Evolutionary conservation across 2,113 vertebrate genomes (phyloP), one percentile per base, ranked within the genome.

Genomic region (Macquaria australasica): DNA sequence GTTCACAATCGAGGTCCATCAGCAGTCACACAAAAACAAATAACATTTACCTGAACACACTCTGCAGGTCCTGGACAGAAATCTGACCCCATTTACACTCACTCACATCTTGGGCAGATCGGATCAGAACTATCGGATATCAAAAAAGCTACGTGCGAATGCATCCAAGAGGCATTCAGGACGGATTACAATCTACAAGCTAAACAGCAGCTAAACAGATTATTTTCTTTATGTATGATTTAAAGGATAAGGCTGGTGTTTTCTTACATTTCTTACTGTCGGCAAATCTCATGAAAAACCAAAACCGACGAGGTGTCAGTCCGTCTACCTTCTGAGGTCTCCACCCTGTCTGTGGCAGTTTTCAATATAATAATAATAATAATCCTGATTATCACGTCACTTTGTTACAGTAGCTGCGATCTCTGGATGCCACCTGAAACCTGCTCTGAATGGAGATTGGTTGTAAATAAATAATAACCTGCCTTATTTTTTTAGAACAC

Each of bases 381-480:
- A 34, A 4, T 34, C 34, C 34, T 21, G 31, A 39, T 63, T 14
- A 62, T 62, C 59, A n/a, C 12, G 20, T 72, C 31, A 2, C 4
- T 50, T 45, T 45, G 6, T 43, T 10, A 43, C n/a, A 62, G 11
- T 23, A 14, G 55, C 15, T 43, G 31, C 2, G 8, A 14, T 12
- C 7, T 25, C 0, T 3, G 0, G 45, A 23, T 10, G 28, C 12
- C 39, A 69, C 53, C 10, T 10, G 63, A 78, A 31, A 45, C 63
- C 3, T 6, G 6, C 3, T 14, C 21, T 28, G 31, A 43, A 48
- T 1, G 4, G 20, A 8, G 34, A 66, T 56, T 23, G 20, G 64
- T 1, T 37, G 1, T 79, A 7, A 79, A 79, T 79, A 70, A 79
- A 0, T 79, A 48, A 79, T 70, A 18, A 60, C 18, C 20, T 9